A percentile compares a stretch with the other conserved stretches of the same genome.
phyloP scores from a whole-genome alignment of 2,113 vertebrate genomes.

The Henicopernis longicauda region DNA sequence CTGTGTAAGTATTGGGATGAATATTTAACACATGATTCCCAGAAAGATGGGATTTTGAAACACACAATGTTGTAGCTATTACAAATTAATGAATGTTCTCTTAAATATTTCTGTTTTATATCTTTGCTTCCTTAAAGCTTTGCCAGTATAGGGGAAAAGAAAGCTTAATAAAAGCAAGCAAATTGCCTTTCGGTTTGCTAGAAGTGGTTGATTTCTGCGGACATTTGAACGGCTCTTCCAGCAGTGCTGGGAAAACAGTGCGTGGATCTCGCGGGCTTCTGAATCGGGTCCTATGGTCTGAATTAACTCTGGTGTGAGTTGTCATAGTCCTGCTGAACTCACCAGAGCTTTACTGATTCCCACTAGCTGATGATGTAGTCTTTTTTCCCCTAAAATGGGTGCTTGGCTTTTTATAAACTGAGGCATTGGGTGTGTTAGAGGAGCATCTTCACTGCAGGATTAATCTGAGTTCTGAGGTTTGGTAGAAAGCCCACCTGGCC shows the following conservation, averaged over 20 bases:
- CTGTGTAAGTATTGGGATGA: neutral
- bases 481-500: neutral
- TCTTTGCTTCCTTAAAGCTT: neutral
- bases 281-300: fast-evolving
- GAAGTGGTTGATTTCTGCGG: neutral
- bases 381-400: neutral
- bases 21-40: neutral
- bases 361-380: neutral
- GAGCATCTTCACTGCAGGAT: neutral
- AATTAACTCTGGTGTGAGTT: neutral
- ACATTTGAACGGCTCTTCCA: neutral
- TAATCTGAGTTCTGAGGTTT: neutral
- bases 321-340: neutral
- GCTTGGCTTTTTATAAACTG: neutral
- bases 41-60: neutral
- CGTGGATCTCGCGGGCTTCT: neutral
- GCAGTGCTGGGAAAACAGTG: neutral
- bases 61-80: neutral
- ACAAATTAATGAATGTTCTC: neutral
- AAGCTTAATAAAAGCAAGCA: neutral
- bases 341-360: neutral
- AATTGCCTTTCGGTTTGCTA: neutral
- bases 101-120: neutral
- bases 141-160: neutral
- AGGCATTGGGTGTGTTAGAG: neutral